Conservation (phyloP, 2,113 vertebrate species). For the Ahaetulla prasina region DNA sequence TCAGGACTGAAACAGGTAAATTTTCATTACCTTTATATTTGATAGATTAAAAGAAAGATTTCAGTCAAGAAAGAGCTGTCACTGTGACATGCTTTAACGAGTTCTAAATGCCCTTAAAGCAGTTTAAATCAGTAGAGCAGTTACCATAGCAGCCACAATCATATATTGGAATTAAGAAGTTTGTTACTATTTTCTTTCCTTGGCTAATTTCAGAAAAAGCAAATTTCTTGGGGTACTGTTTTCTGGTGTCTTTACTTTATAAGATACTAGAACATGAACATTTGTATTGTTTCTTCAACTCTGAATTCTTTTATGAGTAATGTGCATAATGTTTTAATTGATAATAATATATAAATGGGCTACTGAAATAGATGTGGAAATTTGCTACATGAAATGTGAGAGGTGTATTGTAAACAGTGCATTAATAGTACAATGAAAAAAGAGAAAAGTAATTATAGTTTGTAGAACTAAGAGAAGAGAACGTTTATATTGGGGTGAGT, state of each 20-base stretch:
- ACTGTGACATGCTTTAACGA: conserved; percentile 10
- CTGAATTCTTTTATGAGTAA: background rate
- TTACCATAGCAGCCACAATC: conserved; percentile 13
- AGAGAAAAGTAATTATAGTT: background rate
- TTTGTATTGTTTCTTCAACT: background rate
- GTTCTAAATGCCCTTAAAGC: conserved; percentile 31
- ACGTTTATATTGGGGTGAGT: background rate
- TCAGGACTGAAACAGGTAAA: background rate
- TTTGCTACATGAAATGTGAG: background rate
- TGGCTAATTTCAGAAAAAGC: conserved; percentile 14
- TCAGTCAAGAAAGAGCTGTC: conserved; percentile 6
- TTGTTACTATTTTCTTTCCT: conserved; percentile 16
- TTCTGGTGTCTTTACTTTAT: background rate
- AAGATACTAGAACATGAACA: background rate
- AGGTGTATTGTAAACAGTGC: background rate
- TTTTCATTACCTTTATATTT: background rate
- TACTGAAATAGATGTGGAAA: background rate
- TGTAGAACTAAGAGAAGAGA: background rate
- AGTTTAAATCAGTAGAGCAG: conserved; percentile 31
- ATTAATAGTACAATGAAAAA: background rate
- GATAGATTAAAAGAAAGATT: conserved; percentile 24
- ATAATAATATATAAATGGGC: background rate
- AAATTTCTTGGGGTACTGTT: background rate
- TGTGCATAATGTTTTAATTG: conserved; percentile 8
- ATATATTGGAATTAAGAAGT: background rate